Percentiles rank a stretch among this genome's conserved stretches.
Conservation (phyloP, 2,888 invertebrate species). For the Rhamphomyia laevipes region DNA sequence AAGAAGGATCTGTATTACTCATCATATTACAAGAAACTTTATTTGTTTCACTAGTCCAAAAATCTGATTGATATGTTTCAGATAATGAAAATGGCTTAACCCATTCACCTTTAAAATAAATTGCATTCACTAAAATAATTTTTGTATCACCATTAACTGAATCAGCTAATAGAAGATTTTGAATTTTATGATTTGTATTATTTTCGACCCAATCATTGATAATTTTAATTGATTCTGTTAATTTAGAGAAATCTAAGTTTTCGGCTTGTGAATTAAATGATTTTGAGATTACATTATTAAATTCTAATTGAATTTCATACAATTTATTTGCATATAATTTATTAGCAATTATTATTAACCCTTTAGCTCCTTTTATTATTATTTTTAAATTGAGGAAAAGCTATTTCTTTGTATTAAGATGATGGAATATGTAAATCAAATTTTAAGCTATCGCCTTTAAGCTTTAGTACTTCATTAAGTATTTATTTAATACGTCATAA, state of each 20-base stretch:
- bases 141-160: conserved; percentile 44
- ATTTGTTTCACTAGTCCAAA: conserved; percentile 43
- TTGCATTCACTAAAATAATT: conserved; percentile 67
- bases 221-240: conserved; percentile 37
- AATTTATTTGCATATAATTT: conserved; percentile 53
- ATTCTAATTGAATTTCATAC: conserved; percentile 43
- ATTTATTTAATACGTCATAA: too few relatives aligned
- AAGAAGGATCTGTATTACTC: conserved; percentile 43
- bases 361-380: too few relatives aligned
- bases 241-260: conserved; percentile 47
- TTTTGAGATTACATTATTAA: conserved; percentile 45
- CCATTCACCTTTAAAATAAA: conserved; percentile 80
- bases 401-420: too few relatives aligned
- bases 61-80: conserved; percentile 54
- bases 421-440: too few relatives aligned
- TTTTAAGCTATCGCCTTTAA: too few relatives aligned
- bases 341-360: conserved; percentile 49
- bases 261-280: conserved; percentile 53
- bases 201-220: conserved; percentile 76
- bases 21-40: conserved; percentile 44
- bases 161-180: conserved; percentile 52
- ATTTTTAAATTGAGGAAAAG: too few relatives aligned
- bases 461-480: too few relatives aligned
- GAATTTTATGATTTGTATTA: conserved; percentile 72
- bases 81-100: conserved; percentile 45